Evolutionary conservation across 2,888 invertebrate species (phyloP), one percentile per base, ranked within the genome.

Genomic region (Dasypolia templi): DNA sequence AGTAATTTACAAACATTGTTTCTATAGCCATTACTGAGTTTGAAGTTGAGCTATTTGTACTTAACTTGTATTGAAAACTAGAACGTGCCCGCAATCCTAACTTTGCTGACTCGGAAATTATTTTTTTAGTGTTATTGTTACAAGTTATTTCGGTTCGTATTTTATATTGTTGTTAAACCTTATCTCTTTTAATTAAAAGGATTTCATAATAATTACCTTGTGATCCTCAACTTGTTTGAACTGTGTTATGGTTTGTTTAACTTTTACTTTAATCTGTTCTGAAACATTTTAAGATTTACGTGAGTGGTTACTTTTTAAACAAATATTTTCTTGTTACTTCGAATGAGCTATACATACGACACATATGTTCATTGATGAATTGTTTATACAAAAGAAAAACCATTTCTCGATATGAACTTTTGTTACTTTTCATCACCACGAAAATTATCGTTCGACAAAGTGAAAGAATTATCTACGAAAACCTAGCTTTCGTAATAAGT

Each of bases 51-150:
- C n/a, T 67, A 32, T 65, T 76, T 12, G 42, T 17, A 39, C 22
- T 51, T 11, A 73, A 70, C 46, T 83, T 67, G 35, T 61, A 65
- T 56, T 64, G 66, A 53, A 68, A 79, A 83, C 74, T 79, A 65
- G 66, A n/a, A 71, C 74, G 70, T 70, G 73, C 58, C 26, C 53
- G 32, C 69, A 67, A 83, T 70, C n/a, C 58, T 55, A 75, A 82
- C 72, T 80, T 75, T 68, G 53, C 19, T 53, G 46, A 46, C 39
- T 65, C 35, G 19, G 56, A 53, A 70, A 69, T 81, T 76, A 76
- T 75, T 73, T 74, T 67, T 72, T 77, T 62, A 70, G 44, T 62
- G 22, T 72, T 56, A 56, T 64, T 83, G 69, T 68, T 39, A 44
- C 49, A 51, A 62, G 64, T 77, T 73, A 68, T 51, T 56, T 35